Conservation (phyloP, 1,140 invertebrate genomes). For the Protaetia brevitarsis region DNA sequence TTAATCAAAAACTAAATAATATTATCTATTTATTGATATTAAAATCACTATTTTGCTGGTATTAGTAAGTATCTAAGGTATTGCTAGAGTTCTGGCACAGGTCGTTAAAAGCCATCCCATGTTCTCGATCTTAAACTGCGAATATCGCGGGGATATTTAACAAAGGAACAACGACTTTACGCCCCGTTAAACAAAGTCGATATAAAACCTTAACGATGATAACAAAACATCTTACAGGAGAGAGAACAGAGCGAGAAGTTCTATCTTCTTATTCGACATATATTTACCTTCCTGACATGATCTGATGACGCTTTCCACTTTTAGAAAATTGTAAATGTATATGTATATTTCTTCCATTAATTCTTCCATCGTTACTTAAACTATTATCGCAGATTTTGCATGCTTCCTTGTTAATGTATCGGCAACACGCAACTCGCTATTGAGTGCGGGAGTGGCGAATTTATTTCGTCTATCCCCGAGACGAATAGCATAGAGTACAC, state of each 20-base stretch:
- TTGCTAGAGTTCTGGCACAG: not conserved
- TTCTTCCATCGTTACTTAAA: not conserved
- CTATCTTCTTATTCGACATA: not conserved
- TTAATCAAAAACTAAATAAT: too few relatives aligned
- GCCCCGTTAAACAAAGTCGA: conserved; percentile 25
- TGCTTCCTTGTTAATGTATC: not conserved
- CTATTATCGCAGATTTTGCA: not conserved
- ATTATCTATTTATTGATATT: too few relatives aligned
- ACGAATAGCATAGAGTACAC: conserved; percentile 12
- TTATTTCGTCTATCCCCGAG: conserved; percentile 2
- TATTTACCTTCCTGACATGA: too few relatives aligned
- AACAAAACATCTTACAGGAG: conserved; percentile 15
- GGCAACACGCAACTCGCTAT: not conserved
- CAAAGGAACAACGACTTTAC: conserved; percentile 25
- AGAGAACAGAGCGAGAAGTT: not conserved
- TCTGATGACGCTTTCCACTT: too few relatives aligned
- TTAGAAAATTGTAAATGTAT: not conserved
- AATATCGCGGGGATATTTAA: not conserved
- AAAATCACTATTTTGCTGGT: too few relatives aligned
- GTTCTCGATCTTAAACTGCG: not conserved
- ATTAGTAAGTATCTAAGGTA: too few relatives aligned
- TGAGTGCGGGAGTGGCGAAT: not conserved
- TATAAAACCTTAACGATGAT: conserved; percentile 24
- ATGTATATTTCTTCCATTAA: not conserved
- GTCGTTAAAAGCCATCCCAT: not conserved